Base-by-base conservation (phyloP, 1,140 invertebrate species). In the Scaptomyza montana region DNA sequence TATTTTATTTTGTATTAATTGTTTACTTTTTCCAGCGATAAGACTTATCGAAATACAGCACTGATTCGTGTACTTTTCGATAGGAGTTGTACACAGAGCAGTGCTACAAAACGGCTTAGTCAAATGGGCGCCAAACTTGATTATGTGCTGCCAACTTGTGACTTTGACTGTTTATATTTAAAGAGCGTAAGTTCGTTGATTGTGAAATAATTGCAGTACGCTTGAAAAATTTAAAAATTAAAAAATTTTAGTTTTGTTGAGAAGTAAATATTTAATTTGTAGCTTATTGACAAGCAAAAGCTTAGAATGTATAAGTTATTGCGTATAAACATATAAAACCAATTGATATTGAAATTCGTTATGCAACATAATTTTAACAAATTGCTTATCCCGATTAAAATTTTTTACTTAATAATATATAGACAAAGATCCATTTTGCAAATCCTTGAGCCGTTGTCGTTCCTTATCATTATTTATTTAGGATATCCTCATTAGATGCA, bases 21-120 rank as follows among this genome's bases (percentile, higher is more conserved):
- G 78, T 81, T 86, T 85, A 63, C 65, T 56, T 69, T 60, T 67
- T 69, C 63, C 51, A 2, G 56, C 51, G 45, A 68, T 39, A 68
- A 55, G 12, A 10, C 41, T 12, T 46, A 67, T 67, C 69, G 69
- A 13, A 50, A 41, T 66, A 33, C 69, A 47, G 13, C 62, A 1
- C 13, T 47, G 12, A 0, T 2, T 13, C 16, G 36, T 45, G 49
- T 36, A 47, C 9, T 1, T 12, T 9, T 16, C 45, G 36, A 21
- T 64, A 47, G 3, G 4, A 19, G 25, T 30, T 6, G 28, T 6
- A 28, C 12, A 5, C 9, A 9, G 16, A 39, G 10, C 5, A 39
- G 66, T 69, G 66, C 16, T 62, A 41, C 19, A 5, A 70, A 63
- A 62, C n/a, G 25, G 0, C 36, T 9, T 2, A 9, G 4, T 0